Percentiles rank a stretch among this genome's conserved stretches.
These are phyloP conservation scores for Trinectes maculatus DNA, from an alignment of 2,113 vertebrate genomes.

Conservation along the genomic window DNA sequence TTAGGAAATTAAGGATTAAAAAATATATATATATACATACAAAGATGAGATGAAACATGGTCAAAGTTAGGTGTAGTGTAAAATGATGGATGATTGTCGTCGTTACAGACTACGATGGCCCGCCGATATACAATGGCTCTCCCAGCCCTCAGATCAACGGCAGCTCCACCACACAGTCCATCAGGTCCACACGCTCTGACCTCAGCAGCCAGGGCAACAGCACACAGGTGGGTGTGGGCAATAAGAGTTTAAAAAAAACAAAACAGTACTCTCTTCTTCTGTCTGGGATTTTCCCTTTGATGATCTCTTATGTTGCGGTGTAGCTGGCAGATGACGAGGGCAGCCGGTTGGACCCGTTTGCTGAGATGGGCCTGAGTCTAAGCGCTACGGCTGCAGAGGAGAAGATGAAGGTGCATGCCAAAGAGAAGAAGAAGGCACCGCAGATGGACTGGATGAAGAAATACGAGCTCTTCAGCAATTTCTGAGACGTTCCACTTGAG, in stretches of 20 bases:
- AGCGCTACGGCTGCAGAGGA: conserved; percentile 94
- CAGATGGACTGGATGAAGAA: conserved; percentile 99
- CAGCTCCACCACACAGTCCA: conserved; percentile 87
- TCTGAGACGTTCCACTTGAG: conserved; percentile 78
- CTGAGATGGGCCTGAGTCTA: conserved; percentile 90
- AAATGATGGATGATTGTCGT: too few relatives aligned
- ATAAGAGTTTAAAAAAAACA: too few relatives aligned
- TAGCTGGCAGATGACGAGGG: conserved; percentile 79
- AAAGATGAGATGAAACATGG: too few relatives aligned
- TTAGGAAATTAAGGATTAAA: too few relatives aligned
- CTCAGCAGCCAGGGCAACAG: conserved; percentile 87
- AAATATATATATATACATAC: too few relatives aligned
- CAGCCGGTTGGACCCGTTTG: conserved; percentile 87
- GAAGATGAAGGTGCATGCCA: conserved; percentile 92
- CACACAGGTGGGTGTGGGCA: conserved; percentile 86
- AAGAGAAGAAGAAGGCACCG: conserved; percentile 91
- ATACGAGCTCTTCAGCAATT: conserved; percentile 97
- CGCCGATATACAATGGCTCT: conserved; percentile 86
- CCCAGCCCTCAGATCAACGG: conserved; percentile 87
- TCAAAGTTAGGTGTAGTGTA: too few relatives aligned
- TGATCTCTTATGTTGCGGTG: background rate
- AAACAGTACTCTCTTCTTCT: background rate
- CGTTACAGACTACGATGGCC: conserved; percentile 79
- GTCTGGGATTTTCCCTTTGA: background rate
- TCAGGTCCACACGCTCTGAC: conserved; percentile 79